A percentile compares a stretch with the other conserved stretches of the same genome.
Conservation (phyloP, 2,888 invertebrate genomes). For the Microchrysa polita region DNA sequence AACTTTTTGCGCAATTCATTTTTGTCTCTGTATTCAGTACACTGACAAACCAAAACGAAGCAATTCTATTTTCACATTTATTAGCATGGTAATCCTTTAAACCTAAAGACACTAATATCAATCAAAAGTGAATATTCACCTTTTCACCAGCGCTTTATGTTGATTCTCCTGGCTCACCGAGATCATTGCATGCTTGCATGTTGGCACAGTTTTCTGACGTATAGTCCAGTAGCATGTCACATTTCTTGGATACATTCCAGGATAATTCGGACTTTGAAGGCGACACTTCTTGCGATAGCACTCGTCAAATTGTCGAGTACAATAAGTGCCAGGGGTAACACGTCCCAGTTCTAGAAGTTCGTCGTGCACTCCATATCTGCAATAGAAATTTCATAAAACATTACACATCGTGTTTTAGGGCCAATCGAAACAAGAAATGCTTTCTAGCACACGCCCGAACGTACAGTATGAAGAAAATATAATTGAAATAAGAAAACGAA, state of each 20-base stretch:
- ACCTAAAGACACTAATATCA: background rate
- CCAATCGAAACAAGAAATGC: no score
- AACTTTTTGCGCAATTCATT: no score
- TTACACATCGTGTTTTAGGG: background rate
- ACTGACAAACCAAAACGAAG: no score
- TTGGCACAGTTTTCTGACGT: conserved; percentile 84
- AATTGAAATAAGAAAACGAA: background rate
- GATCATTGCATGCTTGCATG: conserved; percentile 91
- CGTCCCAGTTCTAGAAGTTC: conserved; percentile 84
- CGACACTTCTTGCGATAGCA: conserved; percentile 86
- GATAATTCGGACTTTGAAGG: conserved; percentile 90
- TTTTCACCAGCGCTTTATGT: conserved; percentile 65
- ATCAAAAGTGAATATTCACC: conserved; percentile 54
- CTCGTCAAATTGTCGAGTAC: conserved; percentile 85
- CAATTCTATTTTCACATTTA: no score
- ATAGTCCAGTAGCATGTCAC: conserved; percentile 92
- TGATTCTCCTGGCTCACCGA: conserved; percentile 82
- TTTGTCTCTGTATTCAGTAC: no score
- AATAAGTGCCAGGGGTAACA: conserved; percentile 84
- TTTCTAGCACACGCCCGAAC: background rate
- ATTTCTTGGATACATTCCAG: conserved; percentile 82
- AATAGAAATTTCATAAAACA: background rate
- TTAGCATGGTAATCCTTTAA: no score
- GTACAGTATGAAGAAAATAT: conserved; percentile 1
- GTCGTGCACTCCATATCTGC: conserved; percentile 76